Percentiles rank a stretch among this genome's conserved stretches.
These are phyloP conservation scores for Chiloscyllium punctatum DNA, from an alignment of 2,797 vertebrate species.

Conservation along the genomic window DNA sequence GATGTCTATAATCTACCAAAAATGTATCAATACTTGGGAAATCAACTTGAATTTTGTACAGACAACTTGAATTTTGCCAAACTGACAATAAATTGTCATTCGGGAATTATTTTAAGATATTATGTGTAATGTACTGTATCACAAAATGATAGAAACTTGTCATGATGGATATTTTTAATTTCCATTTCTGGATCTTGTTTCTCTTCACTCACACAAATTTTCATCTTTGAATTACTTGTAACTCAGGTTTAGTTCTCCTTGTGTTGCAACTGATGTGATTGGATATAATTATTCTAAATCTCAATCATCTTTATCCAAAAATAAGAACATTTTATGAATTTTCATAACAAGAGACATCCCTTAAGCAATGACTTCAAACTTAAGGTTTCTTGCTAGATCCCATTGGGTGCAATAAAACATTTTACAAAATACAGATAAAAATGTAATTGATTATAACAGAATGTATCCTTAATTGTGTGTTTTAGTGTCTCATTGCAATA, in stretches of 20 bases:
- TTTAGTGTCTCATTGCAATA: not conserved
- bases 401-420: not conserved
- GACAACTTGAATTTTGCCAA: not conserved
- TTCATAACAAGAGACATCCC: no score
- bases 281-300: not conserved
- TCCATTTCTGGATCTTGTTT: not conserved
- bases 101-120: not conserved
- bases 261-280: not conserved
- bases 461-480: not conserved
- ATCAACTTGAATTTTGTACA: not conserved
- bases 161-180: not conserved
- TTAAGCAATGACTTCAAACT: not conserved
- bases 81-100: not conserved
- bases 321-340: not conserved
- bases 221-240: not conserved
- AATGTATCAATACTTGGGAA: not conserved
- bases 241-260: not conserved
- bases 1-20: not conserved
- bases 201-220: not conserved
- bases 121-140: not conserved
- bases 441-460: not conserved
- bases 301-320: not conserved
- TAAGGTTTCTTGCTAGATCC: not conserved
- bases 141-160: not conserved
- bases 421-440: not conserved